Conservation (phyloP, 2,113 vertebrate genomes). For the Myrmophylax atrothorax region DNA sequence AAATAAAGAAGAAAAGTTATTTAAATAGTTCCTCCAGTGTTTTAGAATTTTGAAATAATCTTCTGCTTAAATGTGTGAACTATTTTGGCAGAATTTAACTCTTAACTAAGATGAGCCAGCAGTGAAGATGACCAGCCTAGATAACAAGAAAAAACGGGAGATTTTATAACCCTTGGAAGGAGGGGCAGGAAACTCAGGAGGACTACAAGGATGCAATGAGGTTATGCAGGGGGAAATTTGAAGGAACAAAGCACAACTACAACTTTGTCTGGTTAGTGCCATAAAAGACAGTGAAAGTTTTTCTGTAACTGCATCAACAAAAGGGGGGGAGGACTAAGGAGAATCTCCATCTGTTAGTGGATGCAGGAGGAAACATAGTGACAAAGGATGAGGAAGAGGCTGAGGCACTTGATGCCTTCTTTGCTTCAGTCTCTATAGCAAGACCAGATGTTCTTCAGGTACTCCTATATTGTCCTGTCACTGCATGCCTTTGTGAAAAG, state of each 20-base stretch:
- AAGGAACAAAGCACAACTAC: neutral
- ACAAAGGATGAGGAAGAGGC: neutral
- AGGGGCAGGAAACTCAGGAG: neutral
- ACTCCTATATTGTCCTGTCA: neutral
- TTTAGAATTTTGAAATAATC: neutral
- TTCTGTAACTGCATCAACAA: neutral
- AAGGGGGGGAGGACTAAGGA: neutral
- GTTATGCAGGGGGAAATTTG: neutral
- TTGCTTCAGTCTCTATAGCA: neutral
- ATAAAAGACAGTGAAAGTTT: neutral
- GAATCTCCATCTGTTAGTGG: neutral
- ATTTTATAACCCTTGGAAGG: neutral
- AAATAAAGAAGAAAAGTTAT: conserved; percentile 35
- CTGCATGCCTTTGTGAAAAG: neutral
- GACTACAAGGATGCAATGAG: neutral
- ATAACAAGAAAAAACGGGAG: neutral
- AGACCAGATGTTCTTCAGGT: neutral
- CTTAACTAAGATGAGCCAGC: neutral
- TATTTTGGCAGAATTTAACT: neutral
- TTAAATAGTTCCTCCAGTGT: neutral
- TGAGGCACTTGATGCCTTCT: neutral
- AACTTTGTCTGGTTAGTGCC: neutral
- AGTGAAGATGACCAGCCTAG: neutral
- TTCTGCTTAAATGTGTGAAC: neutral
- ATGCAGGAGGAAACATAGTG: neutral